Conservation (phyloP, 2,797 vertebrate species). For the Buphagus erythrorhynchus region DNA sequence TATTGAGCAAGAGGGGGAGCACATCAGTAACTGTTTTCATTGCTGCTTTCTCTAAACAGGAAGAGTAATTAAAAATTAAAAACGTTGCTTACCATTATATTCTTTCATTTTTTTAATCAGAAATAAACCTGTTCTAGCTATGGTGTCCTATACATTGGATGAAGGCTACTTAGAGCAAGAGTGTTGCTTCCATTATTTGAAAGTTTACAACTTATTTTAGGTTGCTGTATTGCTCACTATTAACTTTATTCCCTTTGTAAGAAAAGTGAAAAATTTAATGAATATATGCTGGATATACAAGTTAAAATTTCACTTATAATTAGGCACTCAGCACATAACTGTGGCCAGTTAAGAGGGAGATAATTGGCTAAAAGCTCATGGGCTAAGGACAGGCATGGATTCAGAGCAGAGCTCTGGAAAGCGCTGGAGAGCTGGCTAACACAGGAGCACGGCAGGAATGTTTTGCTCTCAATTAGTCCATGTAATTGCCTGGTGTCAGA, state of each 20-base stretch:
- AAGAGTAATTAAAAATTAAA: neutral
- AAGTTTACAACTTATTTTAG: neutral
- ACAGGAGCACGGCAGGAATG: neutral
- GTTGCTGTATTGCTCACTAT: neutral
- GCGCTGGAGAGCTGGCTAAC: neutral
- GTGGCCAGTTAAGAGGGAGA: neutral
- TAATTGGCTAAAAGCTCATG: neutral
- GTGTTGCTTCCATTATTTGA: neutral
- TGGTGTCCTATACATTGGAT: neutral
- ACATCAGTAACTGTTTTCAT: neutral
- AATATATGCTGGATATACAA: neutral
- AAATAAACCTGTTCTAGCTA: neutral
- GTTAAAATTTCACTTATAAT: neutral
- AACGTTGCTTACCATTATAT: neutral
- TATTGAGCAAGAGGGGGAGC: neutral
- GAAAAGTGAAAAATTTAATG: neutral
- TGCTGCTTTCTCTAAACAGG: neutral
- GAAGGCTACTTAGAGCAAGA: neutral
- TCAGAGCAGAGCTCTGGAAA: neutral
- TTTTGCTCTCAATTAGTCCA: neutral
- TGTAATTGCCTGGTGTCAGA: constrained; percentile 7
- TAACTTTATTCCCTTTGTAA: neutral
- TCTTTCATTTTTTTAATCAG: neutral
- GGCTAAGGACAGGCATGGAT: neutral
- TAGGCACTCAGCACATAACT: neutral